These are phyloP conservation scores for Dynastes hyllus DNA, from an alignment of 2,888 invertebrate species.

Conservation along the genomic window DNA sequence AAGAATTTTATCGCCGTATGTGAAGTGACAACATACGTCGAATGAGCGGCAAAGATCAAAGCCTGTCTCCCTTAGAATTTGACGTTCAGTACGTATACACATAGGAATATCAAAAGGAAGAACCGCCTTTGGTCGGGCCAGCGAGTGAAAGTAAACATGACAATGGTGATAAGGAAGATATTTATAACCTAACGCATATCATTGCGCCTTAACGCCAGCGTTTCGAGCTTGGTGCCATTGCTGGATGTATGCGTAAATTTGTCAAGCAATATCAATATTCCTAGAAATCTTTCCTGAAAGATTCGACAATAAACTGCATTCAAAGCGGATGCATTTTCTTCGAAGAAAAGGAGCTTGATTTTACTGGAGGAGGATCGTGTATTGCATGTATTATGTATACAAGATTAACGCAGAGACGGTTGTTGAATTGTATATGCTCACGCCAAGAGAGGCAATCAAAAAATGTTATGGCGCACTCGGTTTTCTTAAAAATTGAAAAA, in stretches of 20 bases:
- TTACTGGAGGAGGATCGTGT: too few relatives aligned
- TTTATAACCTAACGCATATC: constrained; percentile 33
- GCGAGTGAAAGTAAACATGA: constrained; percentile 39
- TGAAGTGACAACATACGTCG: constrained; percentile 13
- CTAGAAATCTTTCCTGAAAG: neutral
- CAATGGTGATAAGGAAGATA: constrained; percentile 44
- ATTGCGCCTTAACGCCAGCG: neutral
- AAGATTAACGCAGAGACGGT: neutral
- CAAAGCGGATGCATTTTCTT: too few relatives aligned
- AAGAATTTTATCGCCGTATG: neutral
- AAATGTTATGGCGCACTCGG: neutral
- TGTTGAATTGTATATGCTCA: neutral
- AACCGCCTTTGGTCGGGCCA: constrained; percentile 17
- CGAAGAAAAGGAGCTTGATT: too few relatives aligned
- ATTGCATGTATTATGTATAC: too few relatives aligned
- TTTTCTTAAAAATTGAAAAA: constrained; percentile 41
- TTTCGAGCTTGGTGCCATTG: neutral
- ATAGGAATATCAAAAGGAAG: constrained; percentile 35
- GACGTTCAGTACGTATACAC: neutral
- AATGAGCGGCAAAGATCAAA: constrained; percentile 20
- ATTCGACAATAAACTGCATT: too few relatives aligned
- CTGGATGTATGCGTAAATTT: neutral
- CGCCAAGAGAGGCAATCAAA: too few relatives aligned
- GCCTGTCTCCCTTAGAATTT: constrained; percentile 9
- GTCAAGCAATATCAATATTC: constrained; percentile 7